Evolutionary conservation across 2,888 invertebrate species (phyloP).

Genomic region (Sphinx pinastri): DNA sequence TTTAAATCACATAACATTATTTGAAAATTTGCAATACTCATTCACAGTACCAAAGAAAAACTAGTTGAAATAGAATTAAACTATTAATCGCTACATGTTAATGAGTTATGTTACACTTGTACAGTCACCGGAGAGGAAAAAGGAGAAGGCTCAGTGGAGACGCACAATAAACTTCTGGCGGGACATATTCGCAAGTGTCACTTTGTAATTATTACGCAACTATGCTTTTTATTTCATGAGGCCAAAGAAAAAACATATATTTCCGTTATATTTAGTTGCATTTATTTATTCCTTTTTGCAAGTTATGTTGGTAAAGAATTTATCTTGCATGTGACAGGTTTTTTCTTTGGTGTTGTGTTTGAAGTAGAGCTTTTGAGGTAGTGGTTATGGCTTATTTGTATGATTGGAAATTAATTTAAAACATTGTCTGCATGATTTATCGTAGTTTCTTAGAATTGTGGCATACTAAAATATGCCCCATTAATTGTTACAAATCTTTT

Average conservation of each 20-base stretch:
- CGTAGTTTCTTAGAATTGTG: neutral
- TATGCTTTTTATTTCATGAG: constrained; percentile 36
- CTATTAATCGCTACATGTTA: neutral
- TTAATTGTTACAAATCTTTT: too few species aligned
- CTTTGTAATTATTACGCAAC: constrained; percentile 57
- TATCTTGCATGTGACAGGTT: constrained; percentile 44
- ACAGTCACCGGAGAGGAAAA: constrained; percentile 80
- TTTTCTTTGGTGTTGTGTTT: constrained; percentile 79
- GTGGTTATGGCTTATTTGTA: constrained; percentile 4
- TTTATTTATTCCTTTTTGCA: too few species aligned
- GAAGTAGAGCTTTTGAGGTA: constrained; percentile 27
- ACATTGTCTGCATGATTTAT: neutral
- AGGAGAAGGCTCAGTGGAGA: constrained; percentile 81
- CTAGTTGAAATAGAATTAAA: constrained; percentile 24
- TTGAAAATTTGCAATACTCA: constrained; percentile 26
- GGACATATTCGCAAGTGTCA: constrained; percentile 83
- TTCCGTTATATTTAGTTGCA: neutral
- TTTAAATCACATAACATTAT: neutral
- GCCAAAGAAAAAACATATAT: constrained; percentile 71
- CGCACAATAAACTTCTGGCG: constrained; percentile 84
- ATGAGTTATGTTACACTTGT: constrained; percentile 38
- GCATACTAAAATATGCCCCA: neutral
- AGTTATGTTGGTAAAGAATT: neutral
- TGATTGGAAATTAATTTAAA: neutral
- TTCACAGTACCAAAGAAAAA: constrained; percentile 70